These are phyloP conservation scores for Chionoecetes opilio DNA, from an alignment of 1,140 invertebrate genomes.

Conservation along the genomic window DNA sequence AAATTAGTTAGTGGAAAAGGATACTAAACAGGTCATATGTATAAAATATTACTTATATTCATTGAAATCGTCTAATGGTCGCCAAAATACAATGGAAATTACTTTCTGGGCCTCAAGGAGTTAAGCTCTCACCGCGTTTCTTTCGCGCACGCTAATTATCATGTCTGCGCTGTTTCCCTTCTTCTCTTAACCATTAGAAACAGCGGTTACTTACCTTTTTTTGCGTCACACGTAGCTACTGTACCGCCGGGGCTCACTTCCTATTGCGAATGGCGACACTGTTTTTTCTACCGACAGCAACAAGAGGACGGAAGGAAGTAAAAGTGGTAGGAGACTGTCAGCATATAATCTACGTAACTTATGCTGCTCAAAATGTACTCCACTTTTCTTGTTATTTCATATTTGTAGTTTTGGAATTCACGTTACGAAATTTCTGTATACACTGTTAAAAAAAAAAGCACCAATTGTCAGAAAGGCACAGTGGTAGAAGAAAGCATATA, in stretches of 20 bases:
- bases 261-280: neutral
- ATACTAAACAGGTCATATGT: too few species aligned
- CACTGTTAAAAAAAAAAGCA: neutral
- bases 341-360: neutral
- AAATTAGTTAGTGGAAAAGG: too few species aligned
- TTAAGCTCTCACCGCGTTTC: neutral
- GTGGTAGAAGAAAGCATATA: neutral
- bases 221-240: too few species aligned
- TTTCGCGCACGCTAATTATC: neutral
- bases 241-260: neutral
- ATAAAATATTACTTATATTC: too few species aligned
- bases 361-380: neutral
- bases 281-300: neutral
- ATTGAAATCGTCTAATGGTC: too few species aligned
- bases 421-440: neutral
- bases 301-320: neutral
- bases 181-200: neutral
- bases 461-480: neutral
- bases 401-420: neutral
- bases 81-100: too few species aligned
- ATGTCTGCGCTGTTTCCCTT: neutral
- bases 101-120: too few species aligned
- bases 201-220: conserved; percentile 17
- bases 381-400: too few species aligned
- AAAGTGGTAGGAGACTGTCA: neutral